Conservation (phyloP, 2,797 vertebrate genomes). For the Chelonia mydas region DNA sequence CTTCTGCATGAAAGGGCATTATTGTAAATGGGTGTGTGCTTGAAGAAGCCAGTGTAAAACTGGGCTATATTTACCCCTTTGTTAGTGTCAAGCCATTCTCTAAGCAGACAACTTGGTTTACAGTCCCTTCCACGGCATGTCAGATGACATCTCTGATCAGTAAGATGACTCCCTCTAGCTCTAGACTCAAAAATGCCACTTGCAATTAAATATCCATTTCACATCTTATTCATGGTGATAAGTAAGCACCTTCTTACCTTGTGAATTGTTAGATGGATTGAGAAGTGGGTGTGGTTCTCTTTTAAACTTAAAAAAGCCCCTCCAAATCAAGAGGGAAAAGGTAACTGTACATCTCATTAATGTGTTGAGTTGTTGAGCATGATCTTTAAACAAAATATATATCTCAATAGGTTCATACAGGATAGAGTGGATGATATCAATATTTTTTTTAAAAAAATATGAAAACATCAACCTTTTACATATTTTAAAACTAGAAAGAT, state of each 20-base stretch:
- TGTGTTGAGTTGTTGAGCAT: not conserved
- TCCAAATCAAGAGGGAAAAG: not conserved
- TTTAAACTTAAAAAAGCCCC: not conserved
- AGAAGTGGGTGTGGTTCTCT: not conserved
- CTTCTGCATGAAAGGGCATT: not conserved
- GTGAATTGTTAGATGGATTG: not conserved
- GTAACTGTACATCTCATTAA: not conserved
- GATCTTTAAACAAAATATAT: not conserved
- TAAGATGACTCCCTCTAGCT: not conserved
- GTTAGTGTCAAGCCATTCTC: constrained; percentile 24
- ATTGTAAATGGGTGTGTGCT: not conserved
- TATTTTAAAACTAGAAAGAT: not conserved
- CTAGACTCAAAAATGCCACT: constrained; percentile 12
- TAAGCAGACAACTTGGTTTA: not conserved
- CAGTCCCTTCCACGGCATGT: not conserved
- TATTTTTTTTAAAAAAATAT: not conserved
- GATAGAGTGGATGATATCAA: not conserved
- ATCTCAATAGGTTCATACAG: not conserved
- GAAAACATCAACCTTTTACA: not conserved
- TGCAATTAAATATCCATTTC: not conserved
- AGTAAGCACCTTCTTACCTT: not conserved
- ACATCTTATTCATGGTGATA: not conserved
- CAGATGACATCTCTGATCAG: not conserved
- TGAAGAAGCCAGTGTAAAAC: not conserved
- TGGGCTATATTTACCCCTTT: not conserved